Evolutionary conservation across 2,888 invertebrate species (phyloP).

Genomic region (Phalera bucephala): DNA sequence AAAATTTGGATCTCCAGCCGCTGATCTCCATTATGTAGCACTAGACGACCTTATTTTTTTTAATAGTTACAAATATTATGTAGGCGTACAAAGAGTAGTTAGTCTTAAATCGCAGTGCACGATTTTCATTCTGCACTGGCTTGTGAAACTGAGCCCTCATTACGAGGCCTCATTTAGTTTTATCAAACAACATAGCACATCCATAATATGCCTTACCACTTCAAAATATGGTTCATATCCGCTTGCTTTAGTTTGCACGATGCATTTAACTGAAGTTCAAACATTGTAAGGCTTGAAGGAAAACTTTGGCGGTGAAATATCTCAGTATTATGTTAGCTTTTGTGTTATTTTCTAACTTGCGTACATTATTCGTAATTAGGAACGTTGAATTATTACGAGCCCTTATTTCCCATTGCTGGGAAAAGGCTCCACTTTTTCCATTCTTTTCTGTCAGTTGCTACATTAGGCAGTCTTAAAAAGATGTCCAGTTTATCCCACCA

Average conservation of each 20-base stretch:
- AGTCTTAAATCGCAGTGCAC: no score
- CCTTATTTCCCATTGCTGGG: constrained; percentile 12
- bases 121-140: constrained; percentile 9
- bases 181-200: constrained; percentile 18
- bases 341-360: constrained; percentile 5
- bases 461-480: no score
- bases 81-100: no score
- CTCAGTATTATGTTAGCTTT: constrained; percentile 13
- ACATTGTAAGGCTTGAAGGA: constrained; percentile 2
- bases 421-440: no score
- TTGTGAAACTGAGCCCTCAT: constrained; percentile 25
- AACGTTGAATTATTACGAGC: constrained; percentile 8
- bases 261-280: neutral
- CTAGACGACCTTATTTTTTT: no score
- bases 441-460: no score
- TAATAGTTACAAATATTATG: no score
- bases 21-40: no score
- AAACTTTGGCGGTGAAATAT: constrained; percentile 12
- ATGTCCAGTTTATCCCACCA: no score
- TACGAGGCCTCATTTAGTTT: constrained; percentile 13
- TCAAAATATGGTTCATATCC: constrained; percentile 18
- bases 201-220: constrained; percentile 23
- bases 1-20: no score
- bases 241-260: neutral
- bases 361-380: no score